Base-by-base conservation (phyloP, 2,113 vertebrate species). In the Megaceryle maxima region DNA sequence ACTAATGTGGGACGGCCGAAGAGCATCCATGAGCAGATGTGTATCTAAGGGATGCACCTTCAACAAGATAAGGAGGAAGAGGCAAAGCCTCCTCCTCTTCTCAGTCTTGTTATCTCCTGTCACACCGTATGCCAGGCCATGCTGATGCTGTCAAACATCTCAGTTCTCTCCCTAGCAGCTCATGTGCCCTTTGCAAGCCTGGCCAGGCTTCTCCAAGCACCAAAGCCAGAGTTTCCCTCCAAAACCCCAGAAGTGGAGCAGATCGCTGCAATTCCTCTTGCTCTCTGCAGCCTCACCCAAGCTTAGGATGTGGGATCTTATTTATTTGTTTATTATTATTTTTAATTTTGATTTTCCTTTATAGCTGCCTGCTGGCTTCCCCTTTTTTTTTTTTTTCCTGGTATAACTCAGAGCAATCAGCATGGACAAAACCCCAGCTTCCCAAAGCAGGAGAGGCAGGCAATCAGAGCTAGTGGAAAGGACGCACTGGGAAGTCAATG, bases 381-480 rank as follows among this genome's bases (percentile, higher is more conserved):
- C 44, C 26, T 24, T 24, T 26, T 33, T 43, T 17, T 20, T 51
- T 26, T 51, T 25, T 51, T 33, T 51, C 39, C 16, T 43, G 35
- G 39, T n/a, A 6, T 26, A 75, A 73, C 87, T 75, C 93, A 79
- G 78, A 94, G 96, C 97, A 97, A 97, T 97, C 97, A 97, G 5
- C 0, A 86, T 95, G 95, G 92, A 93, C 88, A 94, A 92, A 97
- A 10, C 51, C 79, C 75, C 88, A 55, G 91, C 79, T 88, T 60
- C 90, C 94, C 84, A 31, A 94, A 83, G 93, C 24, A 11, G 96
- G 77, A 92, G 81, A 97, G 83, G 94, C 83, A 94, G 83, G 96
- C 96, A 97, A 96, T 97, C 96, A 97, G 95, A 92, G 88, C 74
- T 76, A 75, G 82, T 88, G 77, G 78, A 97, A 93, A 97, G 94